Evolutionary conservation across 2,888 invertebrate genomes (phyloP), one percentile per base, ranked within the genome.

Genomic region (Leucozona laternaria): DNA sequence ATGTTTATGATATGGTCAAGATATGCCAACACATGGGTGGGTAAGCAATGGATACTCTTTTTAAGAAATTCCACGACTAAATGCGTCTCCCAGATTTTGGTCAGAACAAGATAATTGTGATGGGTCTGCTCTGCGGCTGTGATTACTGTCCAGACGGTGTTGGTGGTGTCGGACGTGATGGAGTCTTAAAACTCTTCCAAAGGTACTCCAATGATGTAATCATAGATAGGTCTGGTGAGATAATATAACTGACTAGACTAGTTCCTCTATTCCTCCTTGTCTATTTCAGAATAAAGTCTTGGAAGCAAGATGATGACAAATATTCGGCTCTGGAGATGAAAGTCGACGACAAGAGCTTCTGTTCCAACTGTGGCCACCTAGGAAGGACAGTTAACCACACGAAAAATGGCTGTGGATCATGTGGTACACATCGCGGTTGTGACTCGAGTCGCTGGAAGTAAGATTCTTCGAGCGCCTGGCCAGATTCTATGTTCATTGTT

Each of bases 51-150:
- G 58, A 53, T 72, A 79, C 5, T 37, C 50, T 10, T 50, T 7
- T n/a, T 31, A 31, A 31, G 2, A 20, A 4, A 68, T 45, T 48
- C 62, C 57, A 2, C 11, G 10, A 3, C 45, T 53, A 6, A 68
- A 50, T 15, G 66, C 31, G 3, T 17, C 22, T 70, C 84, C 10
- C 15, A 93, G 95, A 95, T 85, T 94, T 98, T 88, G 96, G 96
- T 0, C 95, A 97, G 87, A 95, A 96, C 88, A 97, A 97, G 92
- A 95, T 98, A 92, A 95, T 98, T 79, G 97, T 96, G 0, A 93
- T 98, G 90, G 97, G 97, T 7, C 91, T 98, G 37, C 93, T 98
- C 1, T 96, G 97, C 88, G 98, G 98, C 0, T 97, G 97, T 91
- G 98, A 98, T 92, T 98, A 98, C 91, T 94, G 95, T 57, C 94